Evolutionary conservation across 2,888 invertebrate genomes (phyloP).

Genomic region (Pediacus dermestoides): DNA sequence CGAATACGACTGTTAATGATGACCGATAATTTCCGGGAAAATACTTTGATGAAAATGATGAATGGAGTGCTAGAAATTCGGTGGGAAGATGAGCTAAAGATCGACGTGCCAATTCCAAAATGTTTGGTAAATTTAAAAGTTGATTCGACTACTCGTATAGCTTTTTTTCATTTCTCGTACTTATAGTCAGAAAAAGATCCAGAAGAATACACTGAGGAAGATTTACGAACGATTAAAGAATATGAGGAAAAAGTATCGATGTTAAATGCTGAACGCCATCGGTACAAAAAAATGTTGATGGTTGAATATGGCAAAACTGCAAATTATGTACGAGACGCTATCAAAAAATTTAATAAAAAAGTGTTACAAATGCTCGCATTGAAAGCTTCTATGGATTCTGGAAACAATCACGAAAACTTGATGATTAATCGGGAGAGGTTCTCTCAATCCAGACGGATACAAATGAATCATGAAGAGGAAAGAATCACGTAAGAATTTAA

Average conservation of each 20-base stretch:
- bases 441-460: conserved; percentile 38
- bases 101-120: conserved; percentile 71
- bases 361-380: conserved; percentile 53
- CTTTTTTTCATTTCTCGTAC: conserved; percentile 5
- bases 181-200: conserved; percentile 63
- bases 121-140: conserved; percentile 73
- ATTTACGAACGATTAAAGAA: conserved; percentile 62
- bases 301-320: conserved; percentile 66
- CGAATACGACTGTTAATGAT: conserved; percentile 55
- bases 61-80: conserved; percentile 83
- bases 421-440: conserved; percentile 52
- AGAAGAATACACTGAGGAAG: conserved; percentile 71
- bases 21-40: conserved; percentile 73
- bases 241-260: conserved; percentile 71
- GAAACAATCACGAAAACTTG: conserved; percentile 65
- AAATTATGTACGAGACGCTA: conserved; percentile 55
- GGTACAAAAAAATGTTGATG: conserved; percentile 70
- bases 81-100: conserved; percentile 88
- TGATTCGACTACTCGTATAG: too few relatives aligned
- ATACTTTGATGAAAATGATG: conserved; percentile 77
- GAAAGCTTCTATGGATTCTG: conserved; percentile 65
- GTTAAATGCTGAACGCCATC: conserved; percentile 69
- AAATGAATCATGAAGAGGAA: conserved; percentile 51
- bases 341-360: conserved; percentile 62
- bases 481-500: conserved; percentile 49